phyloP scores from a whole-genome alignment of 2,797 vertebrate genomes.

The Rallus crepitans region DNA sequence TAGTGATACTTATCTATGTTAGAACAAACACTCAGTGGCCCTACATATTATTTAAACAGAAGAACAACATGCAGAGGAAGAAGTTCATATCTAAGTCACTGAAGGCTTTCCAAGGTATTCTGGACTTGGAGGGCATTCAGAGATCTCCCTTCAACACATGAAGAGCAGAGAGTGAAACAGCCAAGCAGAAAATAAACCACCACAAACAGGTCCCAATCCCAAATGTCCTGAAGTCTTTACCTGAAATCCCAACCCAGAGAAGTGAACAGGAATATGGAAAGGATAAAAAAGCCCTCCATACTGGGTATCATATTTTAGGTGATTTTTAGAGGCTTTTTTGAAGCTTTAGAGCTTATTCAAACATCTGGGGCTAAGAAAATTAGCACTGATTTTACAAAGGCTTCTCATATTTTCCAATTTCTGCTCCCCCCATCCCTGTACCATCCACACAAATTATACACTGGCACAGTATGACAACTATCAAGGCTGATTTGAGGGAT shows the following conservation, averaged over 20 bases:
- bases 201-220: background rate
- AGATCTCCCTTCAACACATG: background rate
- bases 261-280: background rate
- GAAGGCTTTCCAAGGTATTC: background rate
- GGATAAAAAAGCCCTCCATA: background rate
- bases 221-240: background rate
- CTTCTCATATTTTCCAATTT: background rate
- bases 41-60: background rate
- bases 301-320: background rate
- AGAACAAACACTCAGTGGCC: background rate
- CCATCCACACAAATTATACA: background rate
- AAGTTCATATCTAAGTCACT: background rate
- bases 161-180: background rate
- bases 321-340: background rate
- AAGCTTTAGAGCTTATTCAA: background rate
- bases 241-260: background rate
- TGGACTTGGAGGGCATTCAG: background rate
- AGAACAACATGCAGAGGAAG: background rate
- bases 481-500: background rate
- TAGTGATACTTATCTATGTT: background rate
- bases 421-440: background rate
- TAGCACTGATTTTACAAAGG: background rate
- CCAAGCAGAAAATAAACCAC: background rate
- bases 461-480: background rate
- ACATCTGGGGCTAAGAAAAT: background rate